phyloP scores from a whole-genome alignment of 2,888 invertebrate genomes.

The Alloscopus bannaensis region DNA sequence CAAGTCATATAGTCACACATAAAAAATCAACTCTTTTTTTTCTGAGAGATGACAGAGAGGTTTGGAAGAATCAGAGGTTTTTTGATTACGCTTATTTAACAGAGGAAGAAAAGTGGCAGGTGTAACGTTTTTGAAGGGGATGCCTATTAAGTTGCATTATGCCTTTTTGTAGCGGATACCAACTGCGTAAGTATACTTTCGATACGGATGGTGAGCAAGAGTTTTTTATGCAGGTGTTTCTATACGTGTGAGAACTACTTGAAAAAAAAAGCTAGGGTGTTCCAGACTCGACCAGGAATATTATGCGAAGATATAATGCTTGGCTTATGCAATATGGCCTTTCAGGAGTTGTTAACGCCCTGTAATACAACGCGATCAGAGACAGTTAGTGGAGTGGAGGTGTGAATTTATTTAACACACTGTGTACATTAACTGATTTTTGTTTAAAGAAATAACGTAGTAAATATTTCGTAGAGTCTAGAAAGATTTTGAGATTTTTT shows the following conservation, averaged over 20 bases:
- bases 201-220: slow-evolving; percentile 39
- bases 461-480: neutral
- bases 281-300: neutral
- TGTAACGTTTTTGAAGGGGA: slow-evolving; percentile 37
- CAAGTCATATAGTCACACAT: slow-evolving; percentile 20
- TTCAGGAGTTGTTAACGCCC: slow-evolving; percentile 56
- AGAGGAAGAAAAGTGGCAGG: slow-evolving; percentile 55
- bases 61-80: slow-evolving; percentile 28
- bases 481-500: neutral
- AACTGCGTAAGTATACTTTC: slow-evolving; percentile 24
- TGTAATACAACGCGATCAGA: slow-evolving; percentile 43
- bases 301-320: neutral
- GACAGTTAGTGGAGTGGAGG: too few relatives aligned
- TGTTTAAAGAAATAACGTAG: slow-evolving; percentile 26
- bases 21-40: slow-evolving; percentile 1
- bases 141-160: slow-evolving; percentile 35
- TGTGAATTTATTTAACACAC: slow-evolving; percentile 20
- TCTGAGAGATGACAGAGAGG: slow-evolving; percentile 22
- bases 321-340: too few relatives aligned
- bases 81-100: slow-evolving; percentile 40
- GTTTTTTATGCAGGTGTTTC: slow-evolving; percentile 15
- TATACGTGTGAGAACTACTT: slow-evolving; percentile 7
- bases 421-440: slow-evolving; percentile 24
- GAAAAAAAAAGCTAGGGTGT: neutral
- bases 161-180: slow-evolving; percentile 42